Percentiles rank a stretch among this genome's conserved stretches.
Conservation (phyloP, 1,140 invertebrate genomes). For the Pristionchus pacificus region DNA sequence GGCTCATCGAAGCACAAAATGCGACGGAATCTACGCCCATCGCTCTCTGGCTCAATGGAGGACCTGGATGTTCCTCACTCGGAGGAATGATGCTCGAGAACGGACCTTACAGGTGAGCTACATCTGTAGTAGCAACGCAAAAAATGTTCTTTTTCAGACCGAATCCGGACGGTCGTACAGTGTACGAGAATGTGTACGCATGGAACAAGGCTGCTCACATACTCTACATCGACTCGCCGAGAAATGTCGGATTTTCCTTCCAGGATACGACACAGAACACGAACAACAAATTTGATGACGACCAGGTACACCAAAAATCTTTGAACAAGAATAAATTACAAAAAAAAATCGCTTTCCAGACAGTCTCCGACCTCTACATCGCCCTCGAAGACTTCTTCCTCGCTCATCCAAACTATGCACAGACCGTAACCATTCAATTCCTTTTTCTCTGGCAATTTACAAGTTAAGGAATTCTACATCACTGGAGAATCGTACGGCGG, state of each 20-base stretch:
- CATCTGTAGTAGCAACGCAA: background rate
- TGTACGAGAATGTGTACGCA: slow-evolving; percentile 59
- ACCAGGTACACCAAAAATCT: slow-evolving; percentile 14
- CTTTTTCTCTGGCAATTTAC: background rate
- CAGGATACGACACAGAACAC: slow-evolving; percentile 53
- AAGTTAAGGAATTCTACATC: slow-evolving; percentile 60
- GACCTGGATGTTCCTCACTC: slow-evolving; percentile 63
- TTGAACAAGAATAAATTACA: background rate
- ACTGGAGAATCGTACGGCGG: slow-evolving; percentile 60
- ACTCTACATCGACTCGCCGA: slow-evolving; percentile 62
- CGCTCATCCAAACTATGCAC: slow-evolving; percentile 37
- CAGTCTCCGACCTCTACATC: slow-evolving; percentile 16
- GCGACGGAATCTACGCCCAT: slow-evolving; percentile 60
- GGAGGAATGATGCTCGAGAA: slow-evolving; percentile 62
- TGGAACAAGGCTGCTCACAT: slow-evolving; percentile 71
- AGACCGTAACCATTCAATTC: slow-evolving; percentile 48
- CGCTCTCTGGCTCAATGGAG: slow-evolving; percentile 64
- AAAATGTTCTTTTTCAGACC: slow-evolving; percentile 28
- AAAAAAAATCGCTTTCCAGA: slow-evolving; percentile 7
- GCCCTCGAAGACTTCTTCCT: slow-evolving; percentile 58
- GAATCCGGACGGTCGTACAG: slow-evolving; percentile 50
- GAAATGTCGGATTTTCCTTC: slow-evolving; percentile 64
- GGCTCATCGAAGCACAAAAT: slow-evolving; percentile 61
- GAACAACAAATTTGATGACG: slow-evolving; percentile 60
- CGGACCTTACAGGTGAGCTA: slow-evolving; percentile 63